Percentiles rank a stretch among this genome's conserved stretches.
Evolutionary conservation across 2,797 vertebrate genomes (phyloP).

Genomic region (Rhodeus uyekii): DNA sequence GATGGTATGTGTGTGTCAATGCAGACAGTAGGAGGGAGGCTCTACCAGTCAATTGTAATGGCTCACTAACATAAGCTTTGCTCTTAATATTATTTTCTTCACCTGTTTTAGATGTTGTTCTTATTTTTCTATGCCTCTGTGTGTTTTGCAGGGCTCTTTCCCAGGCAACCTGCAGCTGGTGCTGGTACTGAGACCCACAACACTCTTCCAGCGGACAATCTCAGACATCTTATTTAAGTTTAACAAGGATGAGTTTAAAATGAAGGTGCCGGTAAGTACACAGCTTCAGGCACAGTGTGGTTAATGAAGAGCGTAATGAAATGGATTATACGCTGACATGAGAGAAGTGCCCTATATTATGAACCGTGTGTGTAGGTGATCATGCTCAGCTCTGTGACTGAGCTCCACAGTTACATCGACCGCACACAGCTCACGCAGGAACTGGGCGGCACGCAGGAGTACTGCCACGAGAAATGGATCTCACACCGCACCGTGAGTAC

Average conservation of each 20-base stretch:
- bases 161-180: constrained; percentile 95
- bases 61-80: not conserved
- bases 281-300: not conserved
- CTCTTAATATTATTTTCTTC: not conserved
- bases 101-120: not conserved
- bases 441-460: constrained; percentile 92
- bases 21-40: not conserved
- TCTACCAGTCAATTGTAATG: not conserved
- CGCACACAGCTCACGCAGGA: constrained; percentile 92
- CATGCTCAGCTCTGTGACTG: constrained; percentile 96
- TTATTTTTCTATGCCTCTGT: constrained; percentile 5
- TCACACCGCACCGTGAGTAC: constrained; percentile 87
- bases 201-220: constrained; percentile 87
- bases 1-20: constrained; percentile 19
- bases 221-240: constrained; percentile 92
- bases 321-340: not conserved
- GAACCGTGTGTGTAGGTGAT: constrained; percentile 81
- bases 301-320: constrained; percentile 19
- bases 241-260: constrained; percentile 97
- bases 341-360: constrained; percentile 4
- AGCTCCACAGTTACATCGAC: constrained; percentile 93
- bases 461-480: constrained; percentile 96
- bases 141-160: constrained; percentile 85
- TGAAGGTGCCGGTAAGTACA: constrained; percentile 89
- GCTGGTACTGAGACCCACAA: constrained; percentile 90